Base-by-base conservation (phyloP, 2,113 vertebrate species). In the Rhagologus leucostigma region DNA sequence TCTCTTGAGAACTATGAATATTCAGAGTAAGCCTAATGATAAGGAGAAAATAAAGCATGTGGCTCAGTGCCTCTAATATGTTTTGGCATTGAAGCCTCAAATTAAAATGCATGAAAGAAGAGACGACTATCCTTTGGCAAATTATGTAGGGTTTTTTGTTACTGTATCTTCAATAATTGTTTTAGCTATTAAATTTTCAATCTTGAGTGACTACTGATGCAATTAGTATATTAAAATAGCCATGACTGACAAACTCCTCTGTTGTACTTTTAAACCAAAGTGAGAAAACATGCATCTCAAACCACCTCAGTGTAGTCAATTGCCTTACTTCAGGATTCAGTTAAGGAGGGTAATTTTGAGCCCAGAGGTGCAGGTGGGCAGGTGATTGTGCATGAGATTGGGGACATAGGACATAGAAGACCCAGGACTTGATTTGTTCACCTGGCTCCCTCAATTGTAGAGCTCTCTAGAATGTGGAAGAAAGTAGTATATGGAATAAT, bases 41-140 rank as follows among this genome's bases (percentile, higher is more conserved):
- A 92, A 93, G 65, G 42, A 81, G 77, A 93, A 90, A 93, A 88
- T 87, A 85, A 90, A 87, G 70, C 65, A 75, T n/a, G 60, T 87
- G 60, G 23, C 47, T 95, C 78, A 84, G 20, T 13, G 11, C 47
- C 26, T 87, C 42, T 62, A 70, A 78, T 74, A 65, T 82, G 26
- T 68, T 95, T 85, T 90, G 67, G 39, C 93, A 92, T 53, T 76
- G 75, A 88, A 85, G 35, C 37, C 76, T 88, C 44, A 68, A 85
- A 88, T 86, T 92, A 80, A 96, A 93, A 80, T 56, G 35, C 12
- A 2, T 83, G 49, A 92, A 79, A 83, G 68, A 23, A 92, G 39
- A 75, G 13, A 71, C 83, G 88, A 55, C 9, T 37, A 33, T 90
- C 91, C 14, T 82, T 93, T 79, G 57, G 30, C 16, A 85, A 87